Conservation (phyloP, 2,113 vertebrate species). For the Chrysemys picta region DNA sequence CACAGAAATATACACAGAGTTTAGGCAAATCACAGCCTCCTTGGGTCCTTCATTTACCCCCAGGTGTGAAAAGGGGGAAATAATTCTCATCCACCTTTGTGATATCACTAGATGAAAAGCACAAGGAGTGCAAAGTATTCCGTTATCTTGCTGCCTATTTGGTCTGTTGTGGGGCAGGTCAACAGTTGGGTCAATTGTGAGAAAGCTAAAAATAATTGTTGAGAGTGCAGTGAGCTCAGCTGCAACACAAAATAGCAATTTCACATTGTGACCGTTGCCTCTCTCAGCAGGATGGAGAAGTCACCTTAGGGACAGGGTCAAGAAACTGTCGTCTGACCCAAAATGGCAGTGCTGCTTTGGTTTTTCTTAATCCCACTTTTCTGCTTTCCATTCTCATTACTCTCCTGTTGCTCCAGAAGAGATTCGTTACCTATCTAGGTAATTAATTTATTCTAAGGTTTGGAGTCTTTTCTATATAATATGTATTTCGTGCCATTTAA, state of each 20-base stretch:
- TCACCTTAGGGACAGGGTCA: neutral
- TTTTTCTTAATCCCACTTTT: neutral
- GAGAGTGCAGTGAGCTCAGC: neutral
- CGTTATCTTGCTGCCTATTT: rapidly evolving
- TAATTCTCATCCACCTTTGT: rapidly evolving
- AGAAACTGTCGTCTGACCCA: neutral
- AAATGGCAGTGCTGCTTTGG: neutral
- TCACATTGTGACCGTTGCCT: rapidly evolving
- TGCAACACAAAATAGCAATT: neutral
- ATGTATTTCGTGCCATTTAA: neutral
- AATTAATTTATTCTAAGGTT: constrained; percentile 1
- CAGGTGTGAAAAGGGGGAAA: neutral
- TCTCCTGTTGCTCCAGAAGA: constrained; percentile 34
- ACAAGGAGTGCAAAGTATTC: neutral
- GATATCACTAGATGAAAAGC: rapidly evolving
- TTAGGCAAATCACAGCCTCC: neutral
- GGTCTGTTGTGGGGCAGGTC: neutral
- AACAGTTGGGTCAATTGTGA: rapidly evolving
- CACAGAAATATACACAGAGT: neutral
- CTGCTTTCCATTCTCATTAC: neutral
- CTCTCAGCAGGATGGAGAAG: neutral
- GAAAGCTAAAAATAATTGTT: neutral
- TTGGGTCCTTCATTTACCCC: neutral
- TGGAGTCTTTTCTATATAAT: constrained; percentile 6
- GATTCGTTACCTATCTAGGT: constrained; percentile 48